Conservation (phyloP, 2,888 invertebrate species). For the Ectropis crepuscularia region DNA sequence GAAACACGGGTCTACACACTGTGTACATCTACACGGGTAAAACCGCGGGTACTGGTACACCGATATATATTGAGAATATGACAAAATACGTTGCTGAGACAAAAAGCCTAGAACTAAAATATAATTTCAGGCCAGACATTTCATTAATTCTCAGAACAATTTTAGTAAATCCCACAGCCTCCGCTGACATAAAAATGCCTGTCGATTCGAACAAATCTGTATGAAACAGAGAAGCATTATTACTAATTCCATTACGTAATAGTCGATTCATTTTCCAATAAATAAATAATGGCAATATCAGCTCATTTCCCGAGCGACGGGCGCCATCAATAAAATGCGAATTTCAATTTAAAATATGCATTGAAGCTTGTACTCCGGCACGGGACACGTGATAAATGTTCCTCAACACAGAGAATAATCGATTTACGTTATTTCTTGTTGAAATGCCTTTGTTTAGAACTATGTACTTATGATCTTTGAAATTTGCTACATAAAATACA, state of each 20-base stretch:
- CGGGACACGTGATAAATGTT: constrained; percentile 26
- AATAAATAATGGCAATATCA: constrained; percentile 22
- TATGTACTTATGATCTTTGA: too few species aligned
- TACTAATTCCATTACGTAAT: constrained; percentile 11
- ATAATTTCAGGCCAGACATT: background rate
- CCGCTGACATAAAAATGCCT: background rate
- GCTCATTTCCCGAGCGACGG: constrained; percentile 22
- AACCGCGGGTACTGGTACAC: too few species aligned
- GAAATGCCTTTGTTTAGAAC: too few species aligned
- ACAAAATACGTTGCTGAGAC: too few species aligned
- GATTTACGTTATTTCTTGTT: background rate
- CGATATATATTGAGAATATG: too few species aligned
- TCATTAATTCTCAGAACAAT: background rate
- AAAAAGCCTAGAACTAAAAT: too few species aligned
- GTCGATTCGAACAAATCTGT: background rate
- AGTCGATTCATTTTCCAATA: constrained; percentile 19
- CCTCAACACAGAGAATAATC: background rate
- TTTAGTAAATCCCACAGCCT: background rate
- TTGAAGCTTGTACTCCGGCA: constrained; percentile 17
- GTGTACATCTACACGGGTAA: too few species aligned
- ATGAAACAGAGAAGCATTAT: constrained; percentile 9
- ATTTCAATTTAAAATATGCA: constrained; percentile 32
- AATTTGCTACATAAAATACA: too few species aligned
- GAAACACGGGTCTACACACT: too few species aligned
- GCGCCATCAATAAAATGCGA: constrained; percentile 26